Base-by-base conservation (phyloP, 2,797 vertebrate species). In the Lerista edwardsae region DNA sequence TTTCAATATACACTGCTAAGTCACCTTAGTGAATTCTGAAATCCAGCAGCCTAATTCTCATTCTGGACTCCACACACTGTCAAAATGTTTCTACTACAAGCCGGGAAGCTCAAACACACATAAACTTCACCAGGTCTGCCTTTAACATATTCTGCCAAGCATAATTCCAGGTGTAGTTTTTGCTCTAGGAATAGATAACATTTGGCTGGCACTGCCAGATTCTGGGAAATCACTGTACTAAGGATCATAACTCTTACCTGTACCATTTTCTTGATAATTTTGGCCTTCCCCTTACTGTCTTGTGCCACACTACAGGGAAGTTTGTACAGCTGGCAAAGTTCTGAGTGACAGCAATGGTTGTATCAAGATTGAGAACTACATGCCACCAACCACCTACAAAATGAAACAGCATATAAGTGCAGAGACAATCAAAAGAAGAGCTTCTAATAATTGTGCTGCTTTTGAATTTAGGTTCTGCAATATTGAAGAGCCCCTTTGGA, bases 291-390 rank as follows among this genome's bases (percentile, higher is more conserved):
- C 98, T 97, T 23, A 99, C 98, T 0, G 98, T 99, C 93, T 99
- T 99, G 97, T 99, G 98, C 98, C 98, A 99, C 41, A 99, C 98
- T 72, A 99, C 98, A 31, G 98, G 98, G 92, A 99, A 99, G 95
- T 99, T 99, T 77, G 98, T 98, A 25, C 96, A 97, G 93, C 98
- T 99, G 94, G 98, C 98, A 25, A 99, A 99, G 93, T 99, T 99
- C 91, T 99, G 98, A 0, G 98, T 99, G 92, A 99, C 93, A 61
- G 98, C 98, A 90, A 99, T 99, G 1, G 98, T 97, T 0, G 97
- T 98, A 94, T 99, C 98, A 57, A 99, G 91, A 86, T 99, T 99
- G 86, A 99, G 97, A 47, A 99, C 98, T 0, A 99, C 98, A 0
- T 99, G 98, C 98, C 98, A 99, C 98, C 98, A 99, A 17, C 98